Evolutionary conservation across 2,113 vertebrate genomes (phyloP), one percentile per base, ranked within the genome.

Genomic region (Microtus montanus): DNA sequence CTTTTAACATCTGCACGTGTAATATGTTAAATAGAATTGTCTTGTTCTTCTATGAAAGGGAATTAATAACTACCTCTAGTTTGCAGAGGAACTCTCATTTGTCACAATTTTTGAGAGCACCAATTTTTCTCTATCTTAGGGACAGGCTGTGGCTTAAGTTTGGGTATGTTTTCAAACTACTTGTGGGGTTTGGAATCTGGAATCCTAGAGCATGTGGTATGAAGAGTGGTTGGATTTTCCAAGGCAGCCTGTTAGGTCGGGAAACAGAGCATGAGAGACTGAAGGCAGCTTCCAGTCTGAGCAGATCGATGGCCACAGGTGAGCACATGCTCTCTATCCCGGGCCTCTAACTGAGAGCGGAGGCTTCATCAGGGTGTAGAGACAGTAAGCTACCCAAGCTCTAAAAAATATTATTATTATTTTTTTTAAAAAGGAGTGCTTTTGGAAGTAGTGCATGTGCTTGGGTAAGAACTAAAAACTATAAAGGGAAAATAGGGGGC

Each of bases 381-480:
- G 94, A 61, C 3, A 68, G 5, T 73, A 41, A 68, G 78, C 64
- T 33, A 66, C n/a, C 64, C 44, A 71, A 7, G 77, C 2, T 7
- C 70, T 79, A 89, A 47, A 47, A 47, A 47, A 47, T 10, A 47
- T 47, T 47, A 47, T 47, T 10, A 0, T 47, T 47, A 9, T 47
- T 84, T 44, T 44, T 44, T 44, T 5, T n/a, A 74, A 87, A 93
- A 84, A 79, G 61, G 54, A 91, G 64, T 80, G 8, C 47, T 38
- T 96, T 90, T 35, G 22, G 64, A 92, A 95, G 66, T 54, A 88
- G 73, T 24, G 14, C 28, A 85, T 33, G 30, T 0, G 33, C 35
- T 77, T 83, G 61, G 28, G 41, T 84, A 92, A 91, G 49, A 94
- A 94, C 63, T 90, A 61, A 87, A 86, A 49, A 66, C 44, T n/a